These are phyloP conservation scores for Dioctria linearis DNA, from an alignment of 2,888 invertebrate species.

Conservation along the genomic window DNA sequence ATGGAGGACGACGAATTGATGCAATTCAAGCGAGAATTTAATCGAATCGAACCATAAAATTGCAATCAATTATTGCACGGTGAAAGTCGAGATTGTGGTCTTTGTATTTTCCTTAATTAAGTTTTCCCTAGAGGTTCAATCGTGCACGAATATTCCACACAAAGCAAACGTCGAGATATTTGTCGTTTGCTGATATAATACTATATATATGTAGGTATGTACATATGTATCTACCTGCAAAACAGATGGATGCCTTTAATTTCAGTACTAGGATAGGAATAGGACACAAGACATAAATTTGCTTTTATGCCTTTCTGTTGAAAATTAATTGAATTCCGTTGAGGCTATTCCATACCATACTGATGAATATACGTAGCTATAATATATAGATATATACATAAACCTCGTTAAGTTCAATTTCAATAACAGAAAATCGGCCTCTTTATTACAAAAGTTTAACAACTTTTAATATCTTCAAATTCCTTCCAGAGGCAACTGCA, in stretches of 20 bases:
- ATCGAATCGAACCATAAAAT: conserved; percentile 49
- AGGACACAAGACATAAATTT: background rate
- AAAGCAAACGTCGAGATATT: conserved; percentile 24
- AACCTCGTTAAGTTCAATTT: conserved; percentile 40
- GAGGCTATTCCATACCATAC: background rate
- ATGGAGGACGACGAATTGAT: conserved; percentile 2
- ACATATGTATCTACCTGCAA: background rate
- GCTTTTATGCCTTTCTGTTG: background rate
- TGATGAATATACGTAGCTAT: background rate
- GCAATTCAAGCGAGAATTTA: conserved; percentile 42
- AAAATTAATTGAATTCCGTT: background rate
- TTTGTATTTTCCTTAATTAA: conserved; percentile 46
- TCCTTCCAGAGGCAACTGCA: conserved; percentile 17
- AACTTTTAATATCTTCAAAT: conserved; percentile 26
- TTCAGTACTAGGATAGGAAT: background rate
- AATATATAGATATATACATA: conserved; percentile 20
- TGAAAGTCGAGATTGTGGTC: conserved; percentile 31
- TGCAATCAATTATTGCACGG: conserved; percentile 46
- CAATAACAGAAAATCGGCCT: conserved; percentile 13
- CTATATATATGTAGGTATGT: no score
- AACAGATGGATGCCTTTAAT: conserved; percentile 14
- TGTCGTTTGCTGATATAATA: background rate
- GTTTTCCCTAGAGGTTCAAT: conserved; percentile 26
- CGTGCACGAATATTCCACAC: conserved; percentile 29
- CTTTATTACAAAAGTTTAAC: conserved; percentile 42